phyloP scores from a whole-genome alignment of 2,113 vertebrate species.

The Raja brachyura region DNA sequence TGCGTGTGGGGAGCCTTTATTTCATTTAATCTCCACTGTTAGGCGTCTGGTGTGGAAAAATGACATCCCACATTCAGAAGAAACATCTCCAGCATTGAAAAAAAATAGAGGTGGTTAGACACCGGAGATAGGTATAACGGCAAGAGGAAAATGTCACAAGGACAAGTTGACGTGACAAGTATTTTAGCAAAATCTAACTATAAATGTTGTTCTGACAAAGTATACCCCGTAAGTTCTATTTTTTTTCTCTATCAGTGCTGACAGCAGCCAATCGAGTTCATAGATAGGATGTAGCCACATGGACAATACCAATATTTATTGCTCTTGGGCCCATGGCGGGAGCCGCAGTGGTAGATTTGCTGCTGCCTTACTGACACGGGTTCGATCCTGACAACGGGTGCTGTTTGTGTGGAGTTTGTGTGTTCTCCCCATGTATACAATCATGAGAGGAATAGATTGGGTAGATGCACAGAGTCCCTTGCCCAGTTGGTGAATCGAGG shows the following conservation, averaged over 20 bases:
- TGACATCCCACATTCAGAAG: not conserved
- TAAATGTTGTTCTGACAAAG: not conserved
- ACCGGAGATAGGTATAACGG: not conserved
- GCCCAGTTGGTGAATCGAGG: too few species aligned
- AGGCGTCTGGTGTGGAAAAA: not conserved
- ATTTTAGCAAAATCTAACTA: not conserved
- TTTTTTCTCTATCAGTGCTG: not conserved
- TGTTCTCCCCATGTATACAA: too few species aligned
- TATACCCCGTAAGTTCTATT: not conserved
- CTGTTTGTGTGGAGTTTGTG: too few species aligned
- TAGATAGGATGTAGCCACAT: not conserved
- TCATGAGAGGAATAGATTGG: too few species aligned
- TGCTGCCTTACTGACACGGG: too few species aligned
- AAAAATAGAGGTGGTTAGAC: not conserved
- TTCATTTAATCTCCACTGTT: constrained; percentile 3
- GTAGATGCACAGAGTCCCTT: too few species aligned
- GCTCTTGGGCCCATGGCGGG: not conserved
- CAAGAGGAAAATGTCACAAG: not conserved
- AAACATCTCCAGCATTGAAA: not conserved
- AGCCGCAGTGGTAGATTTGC: too few species aligned
- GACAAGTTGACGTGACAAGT: not conserved
- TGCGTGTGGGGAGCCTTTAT: not conserved
- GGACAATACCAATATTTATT: not conserved
- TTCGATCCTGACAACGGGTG: too few species aligned
- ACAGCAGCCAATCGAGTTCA: not conserved